These are phyloP conservation scores for Caracal caracal DNA, from an alignment of 2,113 vertebrate species.

Conservation along the genomic window DNA sequence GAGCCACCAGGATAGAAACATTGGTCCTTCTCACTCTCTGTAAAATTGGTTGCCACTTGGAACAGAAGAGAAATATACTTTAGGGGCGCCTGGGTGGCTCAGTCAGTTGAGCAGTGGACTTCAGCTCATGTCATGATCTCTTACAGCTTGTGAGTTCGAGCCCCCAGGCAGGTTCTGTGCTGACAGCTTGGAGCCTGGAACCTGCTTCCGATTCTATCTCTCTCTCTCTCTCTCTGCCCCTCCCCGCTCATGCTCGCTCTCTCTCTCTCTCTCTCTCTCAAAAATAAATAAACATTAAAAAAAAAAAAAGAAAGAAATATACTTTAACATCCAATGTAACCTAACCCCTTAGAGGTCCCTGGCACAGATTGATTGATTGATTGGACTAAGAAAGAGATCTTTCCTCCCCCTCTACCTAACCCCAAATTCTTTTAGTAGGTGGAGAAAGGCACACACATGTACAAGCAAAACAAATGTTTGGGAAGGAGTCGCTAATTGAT, in stretches of 20 bases:
- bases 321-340: constrained; percentile 60
- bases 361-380: background rate
- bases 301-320: background rate
- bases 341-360: constrained; percentile 25
- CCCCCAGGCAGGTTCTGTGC: too few relatives aligned
- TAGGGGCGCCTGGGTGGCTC: background rate
- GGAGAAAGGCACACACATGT: background rate
- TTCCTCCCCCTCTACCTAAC: background rate
- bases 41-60: constrained; percentile 21
- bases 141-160: too few relatives aligned
- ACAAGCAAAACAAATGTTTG: constrained; percentile 69
- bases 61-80: constrained; percentile 51
- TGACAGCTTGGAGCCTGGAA: too few relatives aligned
- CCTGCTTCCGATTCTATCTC: too few relatives aligned
- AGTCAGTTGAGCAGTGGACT: too few relatives aligned
- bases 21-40: background rate
- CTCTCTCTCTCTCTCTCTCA: too few relatives aligned
- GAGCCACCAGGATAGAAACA: background rate
- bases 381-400: background rate
- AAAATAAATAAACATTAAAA: too few relatives aligned
- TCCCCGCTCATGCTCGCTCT: too few relatives aligned
- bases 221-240: too few relatives aligned
- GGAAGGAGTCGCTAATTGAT: constrained; percentile 71
- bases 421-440: background rate
- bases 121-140: too few relatives aligned